Percentiles rank a stretch among this genome's conserved stretches.
Conservation (phyloP, 2,797 vertebrate genomes). For the Rhinophrynus dorsalis region DNA sequence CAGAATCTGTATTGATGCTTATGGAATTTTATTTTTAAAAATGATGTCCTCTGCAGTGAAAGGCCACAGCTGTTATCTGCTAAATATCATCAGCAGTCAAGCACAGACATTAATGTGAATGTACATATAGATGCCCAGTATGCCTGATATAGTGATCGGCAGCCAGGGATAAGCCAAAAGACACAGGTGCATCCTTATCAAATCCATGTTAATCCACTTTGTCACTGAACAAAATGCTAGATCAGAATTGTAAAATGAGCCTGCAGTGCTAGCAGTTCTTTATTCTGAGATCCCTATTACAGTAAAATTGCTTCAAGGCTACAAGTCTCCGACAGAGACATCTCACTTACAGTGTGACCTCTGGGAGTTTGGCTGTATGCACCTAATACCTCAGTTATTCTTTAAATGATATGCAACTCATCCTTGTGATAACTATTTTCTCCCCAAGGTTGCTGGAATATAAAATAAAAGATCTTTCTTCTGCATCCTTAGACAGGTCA, state of each 20-base stretch:
- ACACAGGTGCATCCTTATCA: constrained; percentile 37
- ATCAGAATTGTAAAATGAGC: constrained; percentile 29
- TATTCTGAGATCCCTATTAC: neutral
- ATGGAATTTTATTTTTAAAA: neutral
- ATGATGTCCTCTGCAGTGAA: neutral
- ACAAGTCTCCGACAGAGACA: neutral
- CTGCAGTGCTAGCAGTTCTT: neutral
- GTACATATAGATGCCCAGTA: neutral
- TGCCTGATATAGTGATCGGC: constrained; percentile 10
- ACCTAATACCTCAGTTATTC: neutral
- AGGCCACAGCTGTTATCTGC: neutral
- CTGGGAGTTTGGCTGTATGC: neutral
- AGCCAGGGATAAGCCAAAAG: constrained; percentile 16
- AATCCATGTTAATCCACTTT: constrained; percentile 38
- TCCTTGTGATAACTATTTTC: neutral
- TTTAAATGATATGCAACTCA: neutral
- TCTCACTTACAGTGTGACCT: neutral
- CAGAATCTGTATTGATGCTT: neutral
- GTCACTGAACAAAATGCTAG: constrained; percentile 24
- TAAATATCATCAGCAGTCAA: constrained; percentile 12
- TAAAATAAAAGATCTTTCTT: too few relatives aligned
- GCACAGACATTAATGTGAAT: constrained; percentile 3
- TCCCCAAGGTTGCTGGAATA: neutral
- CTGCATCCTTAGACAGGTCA: too few relatives aligned
- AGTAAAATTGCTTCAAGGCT: neutral